Conservation (phyloP, 2,888 invertebrate genomes). For the Netelia inedita region DNA sequence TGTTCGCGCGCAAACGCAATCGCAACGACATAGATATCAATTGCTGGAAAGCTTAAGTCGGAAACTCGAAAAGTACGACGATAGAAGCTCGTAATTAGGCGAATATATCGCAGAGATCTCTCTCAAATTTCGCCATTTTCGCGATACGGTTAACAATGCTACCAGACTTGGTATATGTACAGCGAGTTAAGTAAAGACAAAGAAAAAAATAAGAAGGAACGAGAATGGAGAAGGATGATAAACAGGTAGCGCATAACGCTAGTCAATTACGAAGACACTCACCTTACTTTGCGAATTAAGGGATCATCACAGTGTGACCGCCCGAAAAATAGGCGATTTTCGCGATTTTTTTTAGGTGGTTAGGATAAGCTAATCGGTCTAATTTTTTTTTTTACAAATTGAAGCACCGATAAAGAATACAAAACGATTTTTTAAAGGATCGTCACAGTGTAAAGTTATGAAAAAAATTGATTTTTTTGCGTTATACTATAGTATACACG, state of each 20-base stretch:
- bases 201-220: conserved; percentile 2
- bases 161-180: conserved; percentile 13
- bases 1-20: neutral
- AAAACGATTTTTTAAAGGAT: conserved; percentile 12
- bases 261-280: conserved; percentile 83
- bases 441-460: too few species aligned
- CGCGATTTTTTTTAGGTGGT: too few species aligned
- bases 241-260: conserved; percentile 77
- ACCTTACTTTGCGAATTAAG: conserved; percentile 71
- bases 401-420: neutral
- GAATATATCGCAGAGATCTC: neutral
- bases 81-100: neutral
- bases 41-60: neutral
- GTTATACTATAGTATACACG: too few species aligned
- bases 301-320: neutral
- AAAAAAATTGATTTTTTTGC: too few species aligned
- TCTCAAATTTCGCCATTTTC: neutral
- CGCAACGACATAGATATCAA: too few species aligned
- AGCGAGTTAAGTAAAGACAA: conserved; percentile 27
- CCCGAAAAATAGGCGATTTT: too few species aligned
- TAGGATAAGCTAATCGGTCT: too few species aligned
- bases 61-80: neutral
- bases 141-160: neutral
- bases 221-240: conserved; percentile 7
- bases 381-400: too few species aligned